phyloP scores from a whole-genome alignment of 2,113 vertebrate genomes.

The Pachypanchax playfairii region DNA sequence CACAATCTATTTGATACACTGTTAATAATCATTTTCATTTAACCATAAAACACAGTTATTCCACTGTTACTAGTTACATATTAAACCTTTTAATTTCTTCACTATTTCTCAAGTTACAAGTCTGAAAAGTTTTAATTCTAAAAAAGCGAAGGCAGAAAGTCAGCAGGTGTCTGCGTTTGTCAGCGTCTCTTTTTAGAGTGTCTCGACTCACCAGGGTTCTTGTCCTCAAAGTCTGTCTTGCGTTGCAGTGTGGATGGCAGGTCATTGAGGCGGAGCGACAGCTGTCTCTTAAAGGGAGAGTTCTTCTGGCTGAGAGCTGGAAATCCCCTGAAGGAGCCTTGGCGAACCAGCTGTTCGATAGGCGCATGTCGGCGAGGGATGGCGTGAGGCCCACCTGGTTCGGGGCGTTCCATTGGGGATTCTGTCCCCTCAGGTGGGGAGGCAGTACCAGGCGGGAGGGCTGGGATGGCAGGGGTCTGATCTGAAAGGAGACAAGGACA shows the following conservation, averaged over 20 bases:
- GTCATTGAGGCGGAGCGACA: slow-evolving; percentile 91
- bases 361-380: slow-evolving; percentile 92
- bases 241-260: slow-evolving; percentile 91
- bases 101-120: not conserved
- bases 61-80: too few species aligned
- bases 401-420: slow-evolving; percentile 82
- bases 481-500: slow-evolving; percentile 50
- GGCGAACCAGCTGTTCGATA: slow-evolving; percentile 91
- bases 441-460: slow-evolving; percentile 76
- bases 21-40: too few species aligned
- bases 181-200: not conserved
- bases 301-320: slow-evolving; percentile 92
- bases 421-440: slow-evolving; percentile 86
- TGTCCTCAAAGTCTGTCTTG: slow-evolving; percentile 85
- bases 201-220: slow-evolving; percentile 82
- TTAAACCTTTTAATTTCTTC: too few species aligned
- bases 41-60: too few species aligned
- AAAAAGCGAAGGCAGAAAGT: not conserved
- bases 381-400: slow-evolving; percentile 83
- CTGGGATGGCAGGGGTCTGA: slow-evolving; percentile 63
- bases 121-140: too few species aligned
- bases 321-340: slow-evolving; percentile 92
- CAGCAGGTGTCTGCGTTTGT: slow-evolving; percentile 10
- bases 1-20: too few species aligned
- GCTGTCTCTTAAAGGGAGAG: slow-evolving; percentile 92